Evolutionary conservation across 2,797 vertebrate genomes (phyloP).

Genomic region (Phyllotis vaccarum): DNA sequence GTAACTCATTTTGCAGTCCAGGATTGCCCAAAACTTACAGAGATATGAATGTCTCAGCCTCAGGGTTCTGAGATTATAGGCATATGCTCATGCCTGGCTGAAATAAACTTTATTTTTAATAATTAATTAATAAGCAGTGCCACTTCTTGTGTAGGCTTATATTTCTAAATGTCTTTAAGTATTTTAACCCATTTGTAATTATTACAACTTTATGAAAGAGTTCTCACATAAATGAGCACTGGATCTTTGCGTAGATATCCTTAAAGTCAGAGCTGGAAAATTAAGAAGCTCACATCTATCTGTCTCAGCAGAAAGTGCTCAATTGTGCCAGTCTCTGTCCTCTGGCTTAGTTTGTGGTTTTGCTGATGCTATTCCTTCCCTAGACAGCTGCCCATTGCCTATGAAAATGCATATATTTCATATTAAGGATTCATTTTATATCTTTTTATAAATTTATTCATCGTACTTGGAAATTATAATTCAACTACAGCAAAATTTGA

Average conservation of each 20-base stretch:
- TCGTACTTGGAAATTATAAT: background rate
- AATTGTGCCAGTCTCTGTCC: background rate
- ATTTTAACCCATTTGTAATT: background rate
- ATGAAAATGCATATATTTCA: background rate
- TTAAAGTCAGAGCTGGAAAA: background rate
- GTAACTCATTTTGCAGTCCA: background rate
- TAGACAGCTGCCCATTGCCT: background rate
- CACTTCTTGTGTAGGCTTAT: background rate
- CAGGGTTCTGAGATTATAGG: background rate
- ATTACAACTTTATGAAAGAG: background rate
- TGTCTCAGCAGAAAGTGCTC: background rate
- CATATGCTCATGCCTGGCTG: no score
- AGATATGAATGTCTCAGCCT: background rate
- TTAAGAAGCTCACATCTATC: background rate
- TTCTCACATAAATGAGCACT: background rate
- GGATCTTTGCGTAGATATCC: background rate
- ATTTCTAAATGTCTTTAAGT: background rate
- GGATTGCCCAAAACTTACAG: background rate
- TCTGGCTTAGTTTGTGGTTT: background rate
- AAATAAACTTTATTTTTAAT: background rate
- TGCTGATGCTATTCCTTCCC: background rate
- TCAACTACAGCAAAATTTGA: background rate
- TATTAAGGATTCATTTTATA: background rate
- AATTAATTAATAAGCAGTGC: background rate
- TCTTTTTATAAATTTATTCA: background rate